Conservation (phyloP, 1,140 invertebrate species). For the Coenobita brevimanus region DNA sequence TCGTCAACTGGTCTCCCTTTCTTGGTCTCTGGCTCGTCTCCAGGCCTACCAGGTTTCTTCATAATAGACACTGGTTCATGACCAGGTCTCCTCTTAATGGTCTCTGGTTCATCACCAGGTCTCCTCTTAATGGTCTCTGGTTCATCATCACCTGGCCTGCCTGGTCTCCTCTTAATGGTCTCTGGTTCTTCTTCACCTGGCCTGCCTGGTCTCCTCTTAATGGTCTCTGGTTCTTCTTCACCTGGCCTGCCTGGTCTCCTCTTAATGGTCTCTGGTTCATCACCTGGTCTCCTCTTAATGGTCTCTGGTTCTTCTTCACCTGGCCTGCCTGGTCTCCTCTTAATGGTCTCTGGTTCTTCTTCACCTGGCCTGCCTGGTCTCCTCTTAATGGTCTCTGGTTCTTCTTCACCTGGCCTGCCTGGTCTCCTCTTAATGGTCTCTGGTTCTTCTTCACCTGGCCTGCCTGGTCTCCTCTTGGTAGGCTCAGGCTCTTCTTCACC, state of each 20-base stretch:
- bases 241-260: neutral
- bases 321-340: neutral
- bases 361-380: too few relatives aligned
- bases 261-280: slow-evolving; percentile 9
- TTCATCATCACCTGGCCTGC: neutral
- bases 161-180: neutral
- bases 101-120: slow-evolving; percentile 16
- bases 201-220: slow-evolving; percentile 24
- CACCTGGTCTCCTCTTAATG: slow-evolving; percentile 8
- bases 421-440: neutral
- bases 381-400: neutral
- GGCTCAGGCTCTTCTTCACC: neutral
- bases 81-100: too few relatives aligned
- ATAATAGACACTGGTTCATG: too few relatives aligned
- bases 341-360: slow-evolving; percentile 1
- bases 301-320: neutral
- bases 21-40: too few relatives aligned
- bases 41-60: too few relatives aligned
- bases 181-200: slow-evolving; percentile 23
- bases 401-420: too few relatives aligned
- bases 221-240: neutral
- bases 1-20: too few relatives aligned
- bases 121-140: slow-evolving; percentile 4
- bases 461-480: neutral
- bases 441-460: too few relatives aligned